Base-by-base conservation (phyloP, 2,888 invertebrate genomes). In the Epinotia nisella region DNA sequence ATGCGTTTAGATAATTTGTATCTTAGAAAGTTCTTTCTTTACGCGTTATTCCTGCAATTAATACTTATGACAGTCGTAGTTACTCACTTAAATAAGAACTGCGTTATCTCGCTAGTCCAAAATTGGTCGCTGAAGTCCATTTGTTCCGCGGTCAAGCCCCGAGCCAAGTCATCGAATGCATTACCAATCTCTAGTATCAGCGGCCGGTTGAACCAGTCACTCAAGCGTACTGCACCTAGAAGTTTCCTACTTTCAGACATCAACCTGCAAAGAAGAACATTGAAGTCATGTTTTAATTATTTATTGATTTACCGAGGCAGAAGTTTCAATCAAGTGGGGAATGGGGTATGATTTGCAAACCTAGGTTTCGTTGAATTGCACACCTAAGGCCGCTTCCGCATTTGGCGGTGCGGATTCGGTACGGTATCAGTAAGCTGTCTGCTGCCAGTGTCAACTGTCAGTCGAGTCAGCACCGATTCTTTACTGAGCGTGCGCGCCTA, bases 91-190 rank as follows among this genome's bases (percentile, higher is more conserved):
- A 93, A 92, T 9, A 91, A 80, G 78, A 87, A 92, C 77, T 92
- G 89, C 13, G 91, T 91, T 74, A 97, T 96, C 92, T 97, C 97
- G 72, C 93, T 94, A 79, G 97, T 96, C 89, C 96, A 96, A 88
- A 94, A 97, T 77, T 95, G 96, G 87, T 98, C 98, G 75, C 96
- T 95, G 78, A 94, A 95, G 81, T 96, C 95, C 87, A 97, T 95
- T 0, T 96, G 96, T 83, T 98, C 98, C 15, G 95, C 95, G 3
- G 96, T 93, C 82, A 98, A 93, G 9, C 97, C 97, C 88, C 97
- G 92, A 0, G 96, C 94, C 70, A 98, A 92, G 75, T 96, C 95
- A 84, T 97, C 96, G 81, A 97, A 96, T 66, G 95, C 94, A 76
- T 95, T 90, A 24, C 93, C 94, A 62, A 95, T 89, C 83, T 96